These are phyloP conservation scores for Drosophila melanogaster DNA, from an alignment of 1,140 invertebrate genomes.

Conservation along the genomic window Release_6_plus_ISO1_MT NT_037436.4:6908001-6908500, in stretches of 20 bases:
- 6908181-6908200: slow-evolving; percentile 54
- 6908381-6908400: slow-evolving; percentile 78
- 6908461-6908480: slow-evolving; percentile 18
- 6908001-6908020: not conserved
- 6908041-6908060: too few species aligned
- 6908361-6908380: slow-evolving; percentile 77
- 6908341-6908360: slow-evolving; percentile 75
- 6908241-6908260: slow-evolving; percentile 45
- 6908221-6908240: slow-evolving; percentile 66
- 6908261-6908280: not conserved
- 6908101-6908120: too few species aligned
- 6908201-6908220: slow-evolving; percentile 69
- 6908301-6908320: slow-evolving; percentile 24
- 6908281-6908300: not conserved
- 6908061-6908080: not conserved
- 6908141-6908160: slow-evolving; percentile 7
- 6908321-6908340: slow-evolving; percentile 67
- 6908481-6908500: too few species aligned
- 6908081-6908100: too few species aligned
- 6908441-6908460: slow-evolving; percentile 73
- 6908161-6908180: slow-evolving; percentile 16
- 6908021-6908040: not conserved
- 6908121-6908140: not conserved
- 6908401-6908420: slow-evolving; percentile 64
- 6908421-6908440: slow-evolving; percentile 77